Evolutionary conservation across 2,797 vertebrate genomes (phyloP).

Genomic region (Helostoma temminkii): DNA sequence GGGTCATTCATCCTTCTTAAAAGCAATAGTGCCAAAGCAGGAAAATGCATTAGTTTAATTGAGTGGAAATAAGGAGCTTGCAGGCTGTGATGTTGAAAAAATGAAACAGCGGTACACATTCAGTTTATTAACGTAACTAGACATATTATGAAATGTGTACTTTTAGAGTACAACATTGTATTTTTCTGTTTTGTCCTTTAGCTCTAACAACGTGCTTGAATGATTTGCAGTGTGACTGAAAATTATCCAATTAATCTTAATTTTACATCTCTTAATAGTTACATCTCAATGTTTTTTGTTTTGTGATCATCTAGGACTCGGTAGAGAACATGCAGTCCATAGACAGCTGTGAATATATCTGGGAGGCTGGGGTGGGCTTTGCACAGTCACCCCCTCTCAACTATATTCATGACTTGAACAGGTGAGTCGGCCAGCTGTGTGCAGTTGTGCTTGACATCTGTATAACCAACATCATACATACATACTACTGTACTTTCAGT

Average conservation of each 20-base stretch:
- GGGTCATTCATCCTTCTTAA: background rate
- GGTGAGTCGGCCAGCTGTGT: constrained; percentile 81
- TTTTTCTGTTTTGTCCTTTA: background rate
- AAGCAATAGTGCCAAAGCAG: background rate
- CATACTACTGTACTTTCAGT: background rate
- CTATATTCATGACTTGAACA: constrained; percentile 95
- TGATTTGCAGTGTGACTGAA: background rate
- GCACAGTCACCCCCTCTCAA: constrained; percentile 96
- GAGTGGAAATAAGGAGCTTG: background rate
- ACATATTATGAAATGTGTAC: background rate
- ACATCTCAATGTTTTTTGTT: background rate
- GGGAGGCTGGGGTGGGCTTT: constrained; percentile 98
- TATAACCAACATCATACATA: background rate
- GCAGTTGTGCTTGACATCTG: background rate
- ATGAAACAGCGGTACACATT: no score
- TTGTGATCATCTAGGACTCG: constrained; percentile 86
- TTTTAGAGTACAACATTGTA: background rate
- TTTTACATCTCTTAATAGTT: no score
- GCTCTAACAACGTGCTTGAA: background rate
- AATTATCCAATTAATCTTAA: no score
- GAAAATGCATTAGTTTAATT: background rate
- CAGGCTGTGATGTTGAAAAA: background rate
- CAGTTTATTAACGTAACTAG: background rate
- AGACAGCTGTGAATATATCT: constrained; percentile 99
- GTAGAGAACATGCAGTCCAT: constrained; percentile 96